These are phyloP conservation scores for Platycercus adscitus DNA, from an alignment of 2,113 vertebrate genomes.

Conservation along the genomic window DNA sequence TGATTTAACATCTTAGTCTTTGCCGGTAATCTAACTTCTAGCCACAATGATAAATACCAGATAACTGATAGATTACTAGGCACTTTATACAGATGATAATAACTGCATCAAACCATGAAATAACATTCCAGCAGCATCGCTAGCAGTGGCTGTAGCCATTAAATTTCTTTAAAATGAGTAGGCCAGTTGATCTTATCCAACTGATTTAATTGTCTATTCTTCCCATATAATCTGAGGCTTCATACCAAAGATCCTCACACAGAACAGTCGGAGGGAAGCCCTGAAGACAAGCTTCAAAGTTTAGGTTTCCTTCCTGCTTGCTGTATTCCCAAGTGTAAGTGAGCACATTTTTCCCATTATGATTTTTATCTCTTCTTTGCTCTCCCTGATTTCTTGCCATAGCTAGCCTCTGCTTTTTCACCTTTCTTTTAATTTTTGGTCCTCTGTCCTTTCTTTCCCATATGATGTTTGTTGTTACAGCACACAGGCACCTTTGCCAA, in stretches of 20 bases:
- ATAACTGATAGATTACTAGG: background rate
- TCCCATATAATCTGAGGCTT: background rate
- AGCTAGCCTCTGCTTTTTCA: background rate
- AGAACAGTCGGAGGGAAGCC: background rate
- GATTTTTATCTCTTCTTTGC: background rate
- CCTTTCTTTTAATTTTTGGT: background rate
- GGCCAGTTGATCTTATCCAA: background rate
- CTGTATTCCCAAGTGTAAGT: background rate
- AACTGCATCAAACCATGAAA: constrained; percentile 13
- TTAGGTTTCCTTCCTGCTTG: background rate
- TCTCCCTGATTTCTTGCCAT: background rate
- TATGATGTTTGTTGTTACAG: background rate
- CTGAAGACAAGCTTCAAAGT: background rate
- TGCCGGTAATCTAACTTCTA: background rate
- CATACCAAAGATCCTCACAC: background rate
- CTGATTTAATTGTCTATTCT: background rate
- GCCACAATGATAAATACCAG: background rate
- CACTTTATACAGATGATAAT: background rate
- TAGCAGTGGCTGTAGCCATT: background rate
- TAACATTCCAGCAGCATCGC: background rate
- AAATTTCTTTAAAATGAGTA: background rate
- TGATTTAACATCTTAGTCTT: background rate
- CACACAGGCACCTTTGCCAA: background rate
- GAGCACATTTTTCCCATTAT: background rate
- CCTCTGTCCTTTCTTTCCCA: background rate